Evolutionary conservation across 53 echinoderm and acorn worm genomes (phyloP).

Genomic region (Paracentrotus lividus): DNA sequence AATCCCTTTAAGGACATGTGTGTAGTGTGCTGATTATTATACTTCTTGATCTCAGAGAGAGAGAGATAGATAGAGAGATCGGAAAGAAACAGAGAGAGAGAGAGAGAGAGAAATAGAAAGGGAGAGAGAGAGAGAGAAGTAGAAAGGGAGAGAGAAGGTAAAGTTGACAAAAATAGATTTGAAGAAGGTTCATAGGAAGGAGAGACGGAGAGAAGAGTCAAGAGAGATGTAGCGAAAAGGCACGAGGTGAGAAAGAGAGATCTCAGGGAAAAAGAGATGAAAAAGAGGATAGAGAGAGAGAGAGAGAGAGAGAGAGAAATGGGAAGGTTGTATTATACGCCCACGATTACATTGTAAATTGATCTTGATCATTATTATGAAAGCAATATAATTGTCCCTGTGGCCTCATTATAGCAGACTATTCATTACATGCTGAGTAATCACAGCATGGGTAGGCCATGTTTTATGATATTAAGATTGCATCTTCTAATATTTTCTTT

Average conservation of each 20-base stretch:
- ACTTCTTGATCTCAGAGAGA: too few species aligned
- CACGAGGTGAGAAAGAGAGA: not conserved
- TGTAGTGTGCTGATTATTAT: too few species aligned
- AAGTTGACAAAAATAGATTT: not conserved
- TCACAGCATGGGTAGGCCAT: not conserved
- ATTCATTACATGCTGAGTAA: not conserved
- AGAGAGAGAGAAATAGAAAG: not conserved
- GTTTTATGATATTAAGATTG: not conserved
- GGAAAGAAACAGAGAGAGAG: too few species aligned
- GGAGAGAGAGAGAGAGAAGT: not conserved
- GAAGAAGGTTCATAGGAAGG: not conserved
- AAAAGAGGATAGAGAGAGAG: not conserved
- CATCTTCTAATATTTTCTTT: not conserved
- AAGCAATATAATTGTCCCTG: not conserved
- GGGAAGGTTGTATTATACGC: not conserved
- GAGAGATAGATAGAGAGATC: too few species aligned
- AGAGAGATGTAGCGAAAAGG: not conserved
- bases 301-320: slow-evolving; percentile 12
- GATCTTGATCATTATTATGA: slow-evolving; percentile 14
- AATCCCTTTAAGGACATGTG: too few species aligned
- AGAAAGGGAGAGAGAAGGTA: not conserved
- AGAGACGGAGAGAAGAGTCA: not conserved
- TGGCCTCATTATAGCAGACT: not conserved
- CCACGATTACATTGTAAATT: slow-evolving; percentile 26
- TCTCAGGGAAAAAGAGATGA: not conserved